phyloP scores from a whole-genome alignment of 2,797 vertebrate genomes.

The Lepidocolaptes lacrymiger region DNA sequence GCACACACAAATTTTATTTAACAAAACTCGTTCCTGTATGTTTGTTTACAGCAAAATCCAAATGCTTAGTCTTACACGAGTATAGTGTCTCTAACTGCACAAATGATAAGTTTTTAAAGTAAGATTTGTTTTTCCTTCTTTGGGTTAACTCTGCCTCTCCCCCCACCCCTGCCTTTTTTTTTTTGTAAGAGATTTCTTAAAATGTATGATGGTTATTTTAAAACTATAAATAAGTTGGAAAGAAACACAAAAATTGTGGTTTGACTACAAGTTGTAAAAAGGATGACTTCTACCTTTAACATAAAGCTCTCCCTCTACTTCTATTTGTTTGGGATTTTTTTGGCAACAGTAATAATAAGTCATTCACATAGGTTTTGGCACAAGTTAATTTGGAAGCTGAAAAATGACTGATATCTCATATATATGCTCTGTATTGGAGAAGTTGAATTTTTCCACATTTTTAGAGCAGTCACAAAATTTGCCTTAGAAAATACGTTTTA shows the following conservation, averaged over 20 bases:
- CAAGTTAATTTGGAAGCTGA: conserved; percentile 25
- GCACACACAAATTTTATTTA: neutral
- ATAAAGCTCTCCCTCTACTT: neutral
- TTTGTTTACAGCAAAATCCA: neutral
- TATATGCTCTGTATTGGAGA: neutral
- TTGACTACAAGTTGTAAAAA: conserved; percentile 26
- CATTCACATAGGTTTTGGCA: neutral
- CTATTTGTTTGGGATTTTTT: neutral
- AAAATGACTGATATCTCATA: neutral
- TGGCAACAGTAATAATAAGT: neutral
- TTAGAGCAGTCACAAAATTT: conserved; percentile 17
- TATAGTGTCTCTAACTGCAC: neutral
- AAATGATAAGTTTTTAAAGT: neutral
- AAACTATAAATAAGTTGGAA: neutral
- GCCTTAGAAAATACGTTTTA: neutral
- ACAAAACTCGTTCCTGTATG: neutral
- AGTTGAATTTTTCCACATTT: neutral
- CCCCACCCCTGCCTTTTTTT: neutral
- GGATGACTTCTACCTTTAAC: neutral
- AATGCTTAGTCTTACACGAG: neutral
- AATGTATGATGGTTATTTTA: neutral
- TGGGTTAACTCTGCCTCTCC: neutral
- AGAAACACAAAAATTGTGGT: conserved; percentile 19
- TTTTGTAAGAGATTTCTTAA: neutral
- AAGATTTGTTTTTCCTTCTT: neutral